Evolutionary conservation across 2,797 vertebrate genomes (phyloP), one percentile per base, ranked within the genome.

Genomic region (Cichlasoma orientale): DNA sequence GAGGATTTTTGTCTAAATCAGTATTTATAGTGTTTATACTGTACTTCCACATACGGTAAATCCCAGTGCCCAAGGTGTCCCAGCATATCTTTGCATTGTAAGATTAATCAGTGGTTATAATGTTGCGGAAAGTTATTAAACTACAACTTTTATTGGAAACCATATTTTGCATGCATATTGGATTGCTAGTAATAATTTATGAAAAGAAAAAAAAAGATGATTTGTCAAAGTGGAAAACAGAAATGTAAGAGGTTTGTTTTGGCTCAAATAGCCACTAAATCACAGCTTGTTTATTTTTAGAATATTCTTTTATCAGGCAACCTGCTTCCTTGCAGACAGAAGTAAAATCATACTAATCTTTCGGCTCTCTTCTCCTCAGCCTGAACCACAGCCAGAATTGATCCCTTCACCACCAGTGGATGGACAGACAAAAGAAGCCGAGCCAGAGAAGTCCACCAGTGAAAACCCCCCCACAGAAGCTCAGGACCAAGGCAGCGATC

Each of bases 401-500:
- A 4, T 77, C 21, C 72, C 86, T 1, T 50, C 69, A 1, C 83
- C 76, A 3, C 74, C 87, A 5, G 71, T n/a, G 36, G 92, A 92
- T 5, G 69, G 14, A 21, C 52, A 77, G 56, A 78, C 75, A 44
- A 70, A 88, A 74, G 82, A 57, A 2, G n/a, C 71, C 0, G 78
- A 86, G 44, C 13, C 87, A 11, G 94, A 96, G 84, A 88, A 93
- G 52, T 84, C 91, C 19, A 92, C 92, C 69, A 91, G 91, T 84
- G 92, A 95, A 53, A 36, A 87, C 29, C 57, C 33, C 33, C 29
- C 75, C 66, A 59, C 95, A 94, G 79, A 95, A 89, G 72, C 93
- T 89, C 5, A 93, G 81, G 94, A 96, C 58, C 86, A 96, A 63
- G 93, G 90, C 38, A 90, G 91, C 69, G 16, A 74, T 5, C 19